These are phyloP conservation scores for Varanus komodoensis DNA, from an alignment of 2,113 vertebrate species.

Conservation along the genomic window DNA sequence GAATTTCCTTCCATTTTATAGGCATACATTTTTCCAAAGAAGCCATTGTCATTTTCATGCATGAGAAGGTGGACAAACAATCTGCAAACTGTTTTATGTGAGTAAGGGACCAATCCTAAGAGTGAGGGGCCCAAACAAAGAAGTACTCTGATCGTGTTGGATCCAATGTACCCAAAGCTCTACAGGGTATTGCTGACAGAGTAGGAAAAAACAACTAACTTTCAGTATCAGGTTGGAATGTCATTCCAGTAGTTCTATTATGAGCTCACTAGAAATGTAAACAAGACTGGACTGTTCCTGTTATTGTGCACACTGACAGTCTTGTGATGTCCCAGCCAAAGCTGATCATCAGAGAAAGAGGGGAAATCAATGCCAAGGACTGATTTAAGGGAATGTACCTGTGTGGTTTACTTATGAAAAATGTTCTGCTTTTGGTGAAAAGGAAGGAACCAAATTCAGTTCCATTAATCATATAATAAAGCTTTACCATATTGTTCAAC, in stretches of 20 bases:
- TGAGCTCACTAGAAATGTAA: not conserved
- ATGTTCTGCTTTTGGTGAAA: not conserved
- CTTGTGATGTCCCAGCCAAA: not conserved
- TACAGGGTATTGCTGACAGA: no score
- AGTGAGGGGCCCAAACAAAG: no score
- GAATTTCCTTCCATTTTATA: not conserved
- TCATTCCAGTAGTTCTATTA: not conserved
- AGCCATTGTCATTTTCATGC: not conserved
- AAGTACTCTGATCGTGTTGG: no score
- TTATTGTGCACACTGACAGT: not conserved
- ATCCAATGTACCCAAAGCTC: no score
- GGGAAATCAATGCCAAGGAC: not conserved
- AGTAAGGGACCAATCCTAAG: not conserved
- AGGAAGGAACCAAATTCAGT: not conserved
- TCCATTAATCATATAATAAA: not conserved
- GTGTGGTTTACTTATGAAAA: no score
- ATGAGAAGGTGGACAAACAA: not conserved
- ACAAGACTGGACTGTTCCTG: not conserved
- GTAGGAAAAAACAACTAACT: no score
- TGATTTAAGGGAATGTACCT: not conserved
- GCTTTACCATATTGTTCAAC: constrained; percentile 67
- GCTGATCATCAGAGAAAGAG: not conserved
- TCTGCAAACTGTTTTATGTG: not conserved
- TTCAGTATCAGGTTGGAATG: no score
- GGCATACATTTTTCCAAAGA: not conserved